A percentile compares a stretch with the other conserved stretches of the same genome.
Conservation (phyloP, 2,888 invertebrate species). For the Rhynchonema sp. region DNA sequence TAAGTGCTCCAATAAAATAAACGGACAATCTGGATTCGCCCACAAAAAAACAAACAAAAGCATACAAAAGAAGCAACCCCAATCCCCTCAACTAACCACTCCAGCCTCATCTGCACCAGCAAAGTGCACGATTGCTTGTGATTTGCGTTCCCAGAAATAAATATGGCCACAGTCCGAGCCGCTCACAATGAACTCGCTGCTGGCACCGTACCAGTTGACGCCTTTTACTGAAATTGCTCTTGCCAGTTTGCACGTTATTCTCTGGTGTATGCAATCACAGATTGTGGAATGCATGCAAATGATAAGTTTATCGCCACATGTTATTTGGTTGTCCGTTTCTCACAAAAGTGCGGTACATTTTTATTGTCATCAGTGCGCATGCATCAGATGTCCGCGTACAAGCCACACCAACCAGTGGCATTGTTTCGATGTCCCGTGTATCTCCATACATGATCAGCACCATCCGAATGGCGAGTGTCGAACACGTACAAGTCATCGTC, state of each 20-base stretch:
- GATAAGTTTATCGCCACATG: too few species aligned
- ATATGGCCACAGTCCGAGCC: conserved; percentile 79
- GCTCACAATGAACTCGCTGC: conserved; percentile 69
- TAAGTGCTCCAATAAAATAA: too few species aligned
- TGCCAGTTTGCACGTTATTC: too few species aligned
- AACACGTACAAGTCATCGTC: conserved; percentile 80
- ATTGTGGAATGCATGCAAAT: too few species aligned
- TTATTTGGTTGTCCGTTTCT: too few species aligned
- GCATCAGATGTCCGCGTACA: too few species aligned
- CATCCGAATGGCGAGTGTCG: conserved; percentile 41
- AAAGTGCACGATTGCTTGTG: conserved; percentile 71
- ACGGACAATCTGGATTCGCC: too few species aligned
- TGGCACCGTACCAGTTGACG: conserved; percentile 76
- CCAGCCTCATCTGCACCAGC: conserved; percentile 58
- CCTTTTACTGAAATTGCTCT: conserved; percentile 54
- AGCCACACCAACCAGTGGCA: conserved; percentile 33
- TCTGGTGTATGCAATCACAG: too few species aligned
- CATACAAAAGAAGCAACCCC: not conserved
- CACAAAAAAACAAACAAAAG: not conserved
- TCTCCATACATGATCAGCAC: conserved; percentile 36
- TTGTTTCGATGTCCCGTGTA: conserved; percentile 46
- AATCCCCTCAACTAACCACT: conserved; percentile 43
- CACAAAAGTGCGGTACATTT: too few species aligned
- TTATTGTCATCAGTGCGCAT: too few species aligned
- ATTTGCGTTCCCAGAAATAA: conserved; percentile 67